Percentiles rank a stretch among this genome's conserved stretches.
phyloP scores from a whole-genome alignment of 2,888 invertebrate genomes.

The Lomographa bimaculata region DNA sequence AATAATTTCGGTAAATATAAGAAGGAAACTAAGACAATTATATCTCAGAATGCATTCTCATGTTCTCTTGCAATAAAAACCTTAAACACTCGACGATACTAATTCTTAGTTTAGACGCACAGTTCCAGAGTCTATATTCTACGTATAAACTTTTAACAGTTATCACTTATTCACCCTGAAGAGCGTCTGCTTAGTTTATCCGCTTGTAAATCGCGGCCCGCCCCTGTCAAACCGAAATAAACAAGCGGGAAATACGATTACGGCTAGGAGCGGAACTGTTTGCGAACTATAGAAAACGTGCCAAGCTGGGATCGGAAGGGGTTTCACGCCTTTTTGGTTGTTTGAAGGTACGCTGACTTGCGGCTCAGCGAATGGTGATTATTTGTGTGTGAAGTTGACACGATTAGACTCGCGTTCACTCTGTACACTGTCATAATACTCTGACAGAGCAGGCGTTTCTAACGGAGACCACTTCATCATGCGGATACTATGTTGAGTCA shows the following conservation, averaged over 20 bases:
- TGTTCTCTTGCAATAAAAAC: too few species aligned
- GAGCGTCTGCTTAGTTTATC: slow-evolving; percentile 46
- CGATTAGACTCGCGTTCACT: too few species aligned
- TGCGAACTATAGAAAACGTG: slow-evolving; percentile 63
- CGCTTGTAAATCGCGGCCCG: slow-evolving; percentile 48
- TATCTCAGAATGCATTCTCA: too few species aligned
- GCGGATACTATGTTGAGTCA: too few species aligned
- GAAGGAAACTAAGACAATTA: too few species aligned
- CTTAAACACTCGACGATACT: background rate
- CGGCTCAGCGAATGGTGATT: slow-evolving; percentile 9
- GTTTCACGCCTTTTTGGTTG: slow-evolving; percentile 21
- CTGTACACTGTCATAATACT: too few species aligned
- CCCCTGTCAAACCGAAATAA: slow-evolving; percentile 65
- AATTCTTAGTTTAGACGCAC: slow-evolving; percentile 13
- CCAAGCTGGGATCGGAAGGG: slow-evolving; percentile 22
- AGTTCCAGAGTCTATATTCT: slow-evolving; percentile 6
- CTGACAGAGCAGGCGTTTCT: too few species aligned
- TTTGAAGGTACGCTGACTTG: slow-evolving; percentile 30
- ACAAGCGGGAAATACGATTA: slow-evolving; percentile 67
- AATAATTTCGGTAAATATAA: too few species aligned
- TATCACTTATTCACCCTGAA: slow-evolving; percentile 41
- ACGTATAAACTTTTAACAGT: slow-evolving; percentile 17
- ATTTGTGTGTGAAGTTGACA: slow-evolving; percentile 9
- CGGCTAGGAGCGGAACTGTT: slow-evolving; percentile 62
- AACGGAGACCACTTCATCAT: too few species aligned